phyloP scores from a whole-genome alignment of 2,888 invertebrate species.

The Ephialtes manifestator region DNA sequence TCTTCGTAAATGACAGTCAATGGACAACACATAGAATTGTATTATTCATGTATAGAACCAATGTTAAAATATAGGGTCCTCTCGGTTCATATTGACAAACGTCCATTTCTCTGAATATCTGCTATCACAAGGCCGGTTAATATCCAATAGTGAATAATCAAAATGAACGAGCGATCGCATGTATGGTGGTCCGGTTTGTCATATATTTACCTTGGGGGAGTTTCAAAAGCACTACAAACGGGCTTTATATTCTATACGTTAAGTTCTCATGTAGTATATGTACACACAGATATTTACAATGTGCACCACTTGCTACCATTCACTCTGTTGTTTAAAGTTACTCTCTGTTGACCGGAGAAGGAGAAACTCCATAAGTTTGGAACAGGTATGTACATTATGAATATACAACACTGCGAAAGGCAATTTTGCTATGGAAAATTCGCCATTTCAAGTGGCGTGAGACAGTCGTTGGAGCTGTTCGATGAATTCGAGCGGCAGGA shows the following conservation, averaged over 20 bases:
- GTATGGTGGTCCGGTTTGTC: constrained; percentile 28
- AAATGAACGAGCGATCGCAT: constrained; percentile 16
- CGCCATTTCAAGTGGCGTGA: background rate
- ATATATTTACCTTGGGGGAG: background rate
- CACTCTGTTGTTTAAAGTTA: background rate
- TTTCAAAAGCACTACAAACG: constrained; percentile 19
- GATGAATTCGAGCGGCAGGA: background rate
- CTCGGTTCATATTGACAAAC: constrained; percentile 36
- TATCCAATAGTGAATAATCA: constrained; percentile 48
- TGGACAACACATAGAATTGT: background rate
- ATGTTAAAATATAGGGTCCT: constrained; percentile 1
- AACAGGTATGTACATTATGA: background rate
- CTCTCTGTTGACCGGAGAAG: background rate
- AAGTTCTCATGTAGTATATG: background rate
- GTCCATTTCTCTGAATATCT: constrained; percentile 39
- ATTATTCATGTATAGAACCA: background rate
- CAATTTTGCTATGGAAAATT: background rate
- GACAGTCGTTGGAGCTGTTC: background rate
- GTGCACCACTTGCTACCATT: background rate
- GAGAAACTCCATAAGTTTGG: background rate
- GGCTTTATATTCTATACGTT: background rate
- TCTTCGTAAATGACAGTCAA: background rate
- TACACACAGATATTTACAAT: background rate
- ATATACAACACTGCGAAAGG: background rate
- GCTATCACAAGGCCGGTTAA: constrained; percentile 48